Evolutionary conservation across 2,113 vertebrate genomes (phyloP).

Genomic region (Neotragus moschatus): DNA sequence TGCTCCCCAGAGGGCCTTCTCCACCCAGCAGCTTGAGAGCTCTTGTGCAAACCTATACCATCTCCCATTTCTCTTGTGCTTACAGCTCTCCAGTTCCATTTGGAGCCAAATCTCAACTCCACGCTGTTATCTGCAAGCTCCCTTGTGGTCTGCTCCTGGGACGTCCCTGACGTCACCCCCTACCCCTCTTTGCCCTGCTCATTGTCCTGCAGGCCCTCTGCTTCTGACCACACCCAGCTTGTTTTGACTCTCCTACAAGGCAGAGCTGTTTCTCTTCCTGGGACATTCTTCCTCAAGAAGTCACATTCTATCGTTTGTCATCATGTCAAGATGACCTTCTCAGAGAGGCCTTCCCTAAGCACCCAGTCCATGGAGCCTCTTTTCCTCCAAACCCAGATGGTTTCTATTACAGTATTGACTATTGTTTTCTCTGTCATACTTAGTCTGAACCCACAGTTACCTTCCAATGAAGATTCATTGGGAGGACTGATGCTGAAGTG

Average conservation of each 20-base stretch:
- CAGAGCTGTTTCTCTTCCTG: neutral
- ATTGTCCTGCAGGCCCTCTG: fast-evolving
- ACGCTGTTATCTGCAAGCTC: fast-evolving
- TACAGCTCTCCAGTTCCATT: neutral
- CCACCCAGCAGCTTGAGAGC: neutral
- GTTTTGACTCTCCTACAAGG: neutral
- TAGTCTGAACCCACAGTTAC: neutral
- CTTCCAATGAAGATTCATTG: neutral
- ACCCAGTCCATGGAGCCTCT: neutral
- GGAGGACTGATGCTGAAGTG: neutral
- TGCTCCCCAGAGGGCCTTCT: neutral
- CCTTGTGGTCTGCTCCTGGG: fast-evolving
- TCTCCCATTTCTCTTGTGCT: neutral
- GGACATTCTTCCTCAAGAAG: neutral
- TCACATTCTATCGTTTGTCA: neutral
- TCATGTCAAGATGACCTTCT: neutral
- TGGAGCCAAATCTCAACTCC: neutral
- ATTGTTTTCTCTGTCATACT: neutral
- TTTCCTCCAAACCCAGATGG: neutral
- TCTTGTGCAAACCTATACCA: neutral
- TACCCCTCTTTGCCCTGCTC: too few relatives aligned
- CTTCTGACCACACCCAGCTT: neutral
- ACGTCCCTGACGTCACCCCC: neutral
- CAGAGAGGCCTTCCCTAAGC: neutral
- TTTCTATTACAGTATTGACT: neutral